phyloP scores from a whole-genome alignment of 2,113 vertebrate genomes.

The Trachemys scripta region DNA sequence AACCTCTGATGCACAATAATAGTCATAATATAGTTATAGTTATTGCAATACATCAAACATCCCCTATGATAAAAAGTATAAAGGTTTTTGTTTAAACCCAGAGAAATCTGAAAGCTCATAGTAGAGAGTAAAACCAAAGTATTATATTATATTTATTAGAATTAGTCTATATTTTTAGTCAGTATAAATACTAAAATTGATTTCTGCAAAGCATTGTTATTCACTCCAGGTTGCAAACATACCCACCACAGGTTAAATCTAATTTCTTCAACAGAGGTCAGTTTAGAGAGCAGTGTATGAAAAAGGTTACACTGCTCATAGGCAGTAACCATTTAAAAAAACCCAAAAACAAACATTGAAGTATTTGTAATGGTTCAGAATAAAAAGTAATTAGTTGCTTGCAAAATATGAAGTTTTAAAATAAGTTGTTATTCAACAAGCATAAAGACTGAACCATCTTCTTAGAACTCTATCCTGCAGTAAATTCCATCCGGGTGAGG shows the following conservation, averaged over 20 bases:
- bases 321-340: neutral
- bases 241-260: neutral
- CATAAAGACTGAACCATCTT: rapidly evolving
- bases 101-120: neutral
- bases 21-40: neutral
- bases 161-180: neutral
- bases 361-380: neutral
- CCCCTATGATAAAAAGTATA: neutral
- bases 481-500: neutral
- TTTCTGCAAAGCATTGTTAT: neutral
- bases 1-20: neutral
- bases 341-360: too few species aligned
- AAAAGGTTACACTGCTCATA: neutral
- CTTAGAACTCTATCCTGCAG: neutral
- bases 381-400: neutral
- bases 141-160: neutral
- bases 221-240: neutral
- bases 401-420: neutral
- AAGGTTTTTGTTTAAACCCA: neutral
- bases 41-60: neutral
- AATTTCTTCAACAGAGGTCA: neutral
- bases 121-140: neutral
- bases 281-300: neutral
- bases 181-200: neutral
- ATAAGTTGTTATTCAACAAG: neutral